A percentile compares a stretch with the other conserved stretches of the same genome.
phyloP scores from a whole-genome alignment of 92 coral and sea anemone species.

The Isaurus tuberculatus region DNA sequence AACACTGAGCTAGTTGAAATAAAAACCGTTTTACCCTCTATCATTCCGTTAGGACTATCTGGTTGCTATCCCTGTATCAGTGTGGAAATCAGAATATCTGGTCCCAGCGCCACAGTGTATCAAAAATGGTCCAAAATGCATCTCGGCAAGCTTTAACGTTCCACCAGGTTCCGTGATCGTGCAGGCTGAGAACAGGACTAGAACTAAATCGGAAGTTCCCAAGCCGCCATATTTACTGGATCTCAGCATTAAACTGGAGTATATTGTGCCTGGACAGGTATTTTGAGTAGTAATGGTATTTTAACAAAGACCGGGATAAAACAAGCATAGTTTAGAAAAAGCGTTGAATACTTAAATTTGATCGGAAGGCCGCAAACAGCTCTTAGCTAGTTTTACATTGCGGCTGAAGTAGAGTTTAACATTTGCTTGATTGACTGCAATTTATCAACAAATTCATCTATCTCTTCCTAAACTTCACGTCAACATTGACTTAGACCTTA shows the following conservation, averaged over 20 bases:
- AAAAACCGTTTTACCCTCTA: too few species aligned
- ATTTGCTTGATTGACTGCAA: too few species aligned
- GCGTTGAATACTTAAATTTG: not conserved
- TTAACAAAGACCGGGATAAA: not conserved
- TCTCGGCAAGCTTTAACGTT: slow-evolving; percentile 58
- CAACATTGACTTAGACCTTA: too few species aligned
- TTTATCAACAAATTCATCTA: too few species aligned
- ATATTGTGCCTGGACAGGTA: slow-evolving; percentile 78
- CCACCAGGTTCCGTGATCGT: slow-evolving; percentile 69
- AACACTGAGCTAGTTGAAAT: too few species aligned
- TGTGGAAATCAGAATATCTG: slow-evolving; percentile 74
- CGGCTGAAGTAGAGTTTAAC: too few species aligned
- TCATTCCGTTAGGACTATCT: slow-evolving; percentile 93
- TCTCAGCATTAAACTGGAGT: slow-evolving; percentile 73
- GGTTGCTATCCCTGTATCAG: slow-evolving; percentile 69
- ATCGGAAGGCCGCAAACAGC: not conserved
- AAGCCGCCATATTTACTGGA: slow-evolving; percentile 75
- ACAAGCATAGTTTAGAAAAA: not conserved
- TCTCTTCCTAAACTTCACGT: too few species aligned
- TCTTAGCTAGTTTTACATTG: too few species aligned
- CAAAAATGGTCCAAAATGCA: slow-evolving; percentile 71
- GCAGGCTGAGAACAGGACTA: slow-evolving; percentile 73
- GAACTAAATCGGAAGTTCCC: slow-evolving; percentile 65
- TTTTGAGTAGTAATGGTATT: not conserved
- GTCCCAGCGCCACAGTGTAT: slow-evolving; percentile 87